Conservation (phyloP, 2,888 invertebrate species). For the Lepidochrysops patricia region DNA sequence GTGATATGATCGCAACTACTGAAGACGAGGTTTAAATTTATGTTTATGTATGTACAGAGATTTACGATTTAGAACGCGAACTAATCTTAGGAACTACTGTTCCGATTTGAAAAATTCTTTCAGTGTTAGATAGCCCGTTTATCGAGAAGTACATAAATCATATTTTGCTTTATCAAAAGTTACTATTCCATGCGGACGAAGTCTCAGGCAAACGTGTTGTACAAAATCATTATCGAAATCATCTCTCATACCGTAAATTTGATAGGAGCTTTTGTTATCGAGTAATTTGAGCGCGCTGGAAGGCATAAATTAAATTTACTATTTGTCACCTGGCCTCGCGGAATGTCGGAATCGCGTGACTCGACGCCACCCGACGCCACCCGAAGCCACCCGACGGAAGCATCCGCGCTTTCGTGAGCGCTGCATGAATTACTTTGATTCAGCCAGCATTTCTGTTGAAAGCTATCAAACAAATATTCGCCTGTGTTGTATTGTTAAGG, state of each 20-base stretch:
- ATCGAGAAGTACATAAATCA: too few relatives aligned
- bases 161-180: too few relatives aligned
- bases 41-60: too few relatives aligned
- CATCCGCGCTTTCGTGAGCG: constrained; percentile 52
- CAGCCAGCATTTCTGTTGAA: constrained; percentile 42
- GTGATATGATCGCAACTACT: too few relatives aligned
- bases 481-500: constrained; percentile 27
- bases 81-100: too few relatives aligned
- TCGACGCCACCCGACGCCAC: constrained; percentile 47
- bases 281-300: constrained; percentile 45
- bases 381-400: constrained; percentile 36
- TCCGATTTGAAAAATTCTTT: too few relatives aligned
- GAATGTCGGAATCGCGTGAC: constrained; percentile 67
- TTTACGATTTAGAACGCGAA: too few relatives aligned
- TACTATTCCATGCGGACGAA: too few relatives aligned
- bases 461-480: constrained; percentile 53
- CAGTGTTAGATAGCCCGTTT: too few relatives aligned
- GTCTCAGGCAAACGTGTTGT: too few relatives aligned
- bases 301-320: constrained; percentile 65
- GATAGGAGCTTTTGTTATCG: constrained; percentile 16
- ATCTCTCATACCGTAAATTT: constrained; percentile 15
- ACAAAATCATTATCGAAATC: neutral
- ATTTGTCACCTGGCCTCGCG: constrained; percentile 62
- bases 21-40: too few relatives aligned
- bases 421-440: constrained; percentile 61